phyloP scores from a whole-genome alignment of 2,797 vertebrate species.

The Semotilus atromaculatus region DNA sequence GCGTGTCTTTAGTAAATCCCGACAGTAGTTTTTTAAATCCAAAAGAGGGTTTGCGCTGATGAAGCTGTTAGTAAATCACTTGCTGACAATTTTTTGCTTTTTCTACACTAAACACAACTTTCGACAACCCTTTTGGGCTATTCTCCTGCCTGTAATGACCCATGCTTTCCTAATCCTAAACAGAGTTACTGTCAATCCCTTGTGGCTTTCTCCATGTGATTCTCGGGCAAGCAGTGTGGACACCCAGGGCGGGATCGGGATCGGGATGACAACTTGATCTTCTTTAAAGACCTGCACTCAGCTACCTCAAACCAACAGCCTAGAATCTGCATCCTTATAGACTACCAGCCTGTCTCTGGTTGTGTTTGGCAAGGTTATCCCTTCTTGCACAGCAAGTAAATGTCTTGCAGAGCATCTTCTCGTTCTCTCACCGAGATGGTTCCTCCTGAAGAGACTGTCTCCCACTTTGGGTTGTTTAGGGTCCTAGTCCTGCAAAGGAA shows the following conservation, averaged over 20 bases:
- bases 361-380: background rate
- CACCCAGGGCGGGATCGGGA: background rate
- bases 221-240: no score
- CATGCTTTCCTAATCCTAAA: no score
- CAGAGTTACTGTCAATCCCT: no score
- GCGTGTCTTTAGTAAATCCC: no score
- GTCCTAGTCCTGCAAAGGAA: background rate
- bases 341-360: background rate
- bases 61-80: no score
- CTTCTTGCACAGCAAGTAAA: background rate
- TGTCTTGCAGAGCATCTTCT: background rate
- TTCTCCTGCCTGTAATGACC: no score
- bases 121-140: no score
- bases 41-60: no score
- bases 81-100: no score
- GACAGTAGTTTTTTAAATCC: no score
- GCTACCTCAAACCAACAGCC: background rate
- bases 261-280: background rate
- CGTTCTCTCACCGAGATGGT: background rate
- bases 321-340: background rate
- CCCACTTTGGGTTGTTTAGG: conserved; percentile 19
- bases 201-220: no score
- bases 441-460: background rate
- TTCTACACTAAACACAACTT: no score
- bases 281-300: background rate